phyloP scores from a whole-genome alignment of 2,797 vertebrate genomes.

The Thunnus albacares region DNA sequence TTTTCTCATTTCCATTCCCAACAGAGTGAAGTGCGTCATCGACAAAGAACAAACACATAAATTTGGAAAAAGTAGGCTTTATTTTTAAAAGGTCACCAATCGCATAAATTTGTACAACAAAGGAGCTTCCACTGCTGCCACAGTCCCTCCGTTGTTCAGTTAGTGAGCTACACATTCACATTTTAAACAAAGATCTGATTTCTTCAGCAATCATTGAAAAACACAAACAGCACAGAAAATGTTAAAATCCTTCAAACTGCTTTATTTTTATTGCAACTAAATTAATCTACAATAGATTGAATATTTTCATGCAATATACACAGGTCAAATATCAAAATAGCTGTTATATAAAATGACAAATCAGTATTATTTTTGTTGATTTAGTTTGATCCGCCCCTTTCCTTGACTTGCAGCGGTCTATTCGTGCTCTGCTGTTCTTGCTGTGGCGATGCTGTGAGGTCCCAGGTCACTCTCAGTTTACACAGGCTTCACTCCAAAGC shows the following conservation, averaged over 20 bases:
- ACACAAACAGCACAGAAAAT: not conserved
- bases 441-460: not conserved
- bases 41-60: not conserved
- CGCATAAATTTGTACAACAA: not conserved
- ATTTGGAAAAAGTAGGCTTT: constrained; percentile 25
- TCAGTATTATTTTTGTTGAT: not conserved
- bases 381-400: not conserved
- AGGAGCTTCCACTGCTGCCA: not conserved
- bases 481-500: not conserved
- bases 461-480: not conserved
- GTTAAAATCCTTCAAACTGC: not conserved
- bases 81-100: constrained; percentile 11
- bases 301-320: not conserved
- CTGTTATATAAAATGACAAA: not conserved
- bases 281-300: not conserved
- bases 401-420: not conserved
- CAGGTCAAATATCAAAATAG: not conserved
- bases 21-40: not conserved
- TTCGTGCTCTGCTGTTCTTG: not conserved
- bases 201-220: not conserved
- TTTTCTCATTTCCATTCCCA: not conserved
- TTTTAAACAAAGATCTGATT: not conserved
- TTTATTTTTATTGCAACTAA: not conserved
- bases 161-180: constrained; percentile 9
- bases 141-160: not conserved